These are phyloP conservation scores for Ernsta delagoae DNA, from an alignment of 2,888 invertebrate genomes.

Conservation along the genomic window DNA sequence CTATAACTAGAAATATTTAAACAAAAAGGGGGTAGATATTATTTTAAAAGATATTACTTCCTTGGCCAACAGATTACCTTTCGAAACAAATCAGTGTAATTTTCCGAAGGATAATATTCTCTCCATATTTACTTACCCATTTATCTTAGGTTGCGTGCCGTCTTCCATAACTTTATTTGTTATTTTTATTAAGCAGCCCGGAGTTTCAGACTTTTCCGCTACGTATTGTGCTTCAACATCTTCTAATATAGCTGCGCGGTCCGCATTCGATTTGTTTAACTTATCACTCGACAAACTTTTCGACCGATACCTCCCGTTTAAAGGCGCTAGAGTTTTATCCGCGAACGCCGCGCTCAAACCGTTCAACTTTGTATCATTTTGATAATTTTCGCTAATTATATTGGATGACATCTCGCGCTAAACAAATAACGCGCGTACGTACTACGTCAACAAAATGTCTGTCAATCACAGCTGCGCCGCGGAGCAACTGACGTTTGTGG, in stretches of 20 bases:
- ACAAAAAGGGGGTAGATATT: too few species aligned
- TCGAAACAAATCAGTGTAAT: too few species aligned
- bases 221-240: constrained; percentile 75
- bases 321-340: constrained; percentile 71
- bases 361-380: constrained; percentile 70
- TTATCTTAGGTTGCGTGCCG: constrained; percentile 54
- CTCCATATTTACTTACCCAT: constrained; percentile 60
- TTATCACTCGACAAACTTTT: constrained; percentile 82
- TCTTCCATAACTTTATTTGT: constrained; percentile 64
- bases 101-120: background rate
- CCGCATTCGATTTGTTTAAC: constrained; percentile 74
- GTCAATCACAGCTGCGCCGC: constrained; percentile 59
- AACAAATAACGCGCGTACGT: constrained; percentile 58
- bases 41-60: too few species aligned
- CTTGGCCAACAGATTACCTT: too few species aligned
- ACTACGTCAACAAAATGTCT: constrained; percentile 53
- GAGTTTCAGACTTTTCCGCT: constrained; percentile 72
- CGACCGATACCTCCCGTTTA: constrained; percentile 72
- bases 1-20: too few species aligned
- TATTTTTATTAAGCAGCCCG: constrained; percentile 72
- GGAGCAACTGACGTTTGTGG: constrained; percentile 64
- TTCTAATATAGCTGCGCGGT: constrained; percentile 76
- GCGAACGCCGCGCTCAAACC: constrained; percentile 68
- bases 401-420: constrained; percentile 74
- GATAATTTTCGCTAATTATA: constrained; percentile 70